phyloP scores from a whole-genome alignment of 2,113 vertebrate genomes.

The Rhineura floridana region DNA sequence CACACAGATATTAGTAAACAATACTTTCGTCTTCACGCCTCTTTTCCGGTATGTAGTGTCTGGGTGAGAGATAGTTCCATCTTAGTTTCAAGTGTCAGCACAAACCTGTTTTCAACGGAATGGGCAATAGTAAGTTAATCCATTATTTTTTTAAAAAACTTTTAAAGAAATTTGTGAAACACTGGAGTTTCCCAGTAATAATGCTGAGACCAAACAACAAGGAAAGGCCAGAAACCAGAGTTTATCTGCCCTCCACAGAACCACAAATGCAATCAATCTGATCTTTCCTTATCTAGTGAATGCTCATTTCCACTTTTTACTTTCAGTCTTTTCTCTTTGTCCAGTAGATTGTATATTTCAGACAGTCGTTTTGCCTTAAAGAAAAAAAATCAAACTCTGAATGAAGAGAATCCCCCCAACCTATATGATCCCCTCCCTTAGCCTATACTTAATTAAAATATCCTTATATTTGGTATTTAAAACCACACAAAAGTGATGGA shows the following conservation, averaged over 20 bases:
- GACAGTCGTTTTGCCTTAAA: slow-evolving; percentile 10
- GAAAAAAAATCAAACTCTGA: slow-evolving; percentile 41
- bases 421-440: background rate
- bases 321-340: slow-evolving; percentile 28
- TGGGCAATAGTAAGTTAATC: slow-evolving; percentile 40
- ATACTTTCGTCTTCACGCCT: slow-evolving; percentile 37
- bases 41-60: slow-evolving; percentile 51
- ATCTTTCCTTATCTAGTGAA: slow-evolving; percentile 34
- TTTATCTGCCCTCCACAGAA: slow-evolving; percentile 28
- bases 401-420: slow-evolving; percentile 37
- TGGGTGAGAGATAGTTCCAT: slow-evolving; percentile 50
- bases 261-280: slow-evolving; percentile 29
- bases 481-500: background rate
- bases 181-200: slow-evolving; percentile 32
- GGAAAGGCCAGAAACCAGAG: slow-evolving; percentile 26
- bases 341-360: background rate
- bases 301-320: background rate
- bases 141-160: slow-evolving; percentile 34
- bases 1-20: slow-evolving; percentile 9
- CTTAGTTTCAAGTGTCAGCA: slow-evolving; percentile 41
- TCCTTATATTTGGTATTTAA: slow-evolving; percentile 64
- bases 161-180: slow-evolving; percentile 49
- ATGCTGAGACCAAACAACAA: slow-evolving; percentile 15
- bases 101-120: background rate
- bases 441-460: background rate